These are phyloP conservation scores for Centropristis striata DNA, from an alignment of 2,113 vertebrate species.

Conservation along the genomic window DNA sequence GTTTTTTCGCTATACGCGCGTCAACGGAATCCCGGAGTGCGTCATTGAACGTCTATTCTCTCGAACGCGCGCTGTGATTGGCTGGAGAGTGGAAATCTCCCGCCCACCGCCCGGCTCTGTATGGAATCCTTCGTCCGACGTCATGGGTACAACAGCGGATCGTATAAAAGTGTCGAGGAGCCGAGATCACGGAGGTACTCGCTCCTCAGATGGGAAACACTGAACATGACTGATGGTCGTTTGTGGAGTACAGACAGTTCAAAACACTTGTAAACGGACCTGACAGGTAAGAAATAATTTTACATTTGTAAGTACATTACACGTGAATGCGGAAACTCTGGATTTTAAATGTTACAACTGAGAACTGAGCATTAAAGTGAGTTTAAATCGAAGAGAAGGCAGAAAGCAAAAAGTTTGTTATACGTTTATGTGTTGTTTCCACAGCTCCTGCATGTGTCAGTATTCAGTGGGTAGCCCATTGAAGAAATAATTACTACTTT, in stretches of 20 bases:
- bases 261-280: constrained; percentile 21
- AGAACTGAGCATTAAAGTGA: background rate
- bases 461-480: background rate
- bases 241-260: constrained; percentile 57
- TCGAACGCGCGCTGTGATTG: constrained; percentile 78
- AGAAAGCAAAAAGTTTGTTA: no score
- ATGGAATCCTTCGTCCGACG: constrained; percentile 85
- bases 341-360: background rate
- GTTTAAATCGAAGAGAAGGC: no score
- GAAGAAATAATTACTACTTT: background rate
- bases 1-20: constrained; percentile 83
- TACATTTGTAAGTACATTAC: background rate
- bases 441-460: background rate
- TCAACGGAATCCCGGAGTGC: constrained; percentile 98
- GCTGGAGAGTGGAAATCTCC: constrained; percentile 85
- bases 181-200: constrained; percentile 7
- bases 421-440: no score
- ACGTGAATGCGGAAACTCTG: background rate
- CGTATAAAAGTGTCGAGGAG: constrained; percentile 58
- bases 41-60: constrained; percentile 87
- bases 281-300: constrained; percentile 67
- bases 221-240: constrained; percentile 44
- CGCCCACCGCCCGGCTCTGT: constrained; percentile 86
- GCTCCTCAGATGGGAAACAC: constrained; percentile 39
- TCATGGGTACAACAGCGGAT: constrained; percentile 84